A percentile compares a stretch with the other conserved stretches of the same genome.
Evolutionary conservation across 2,797 vertebrate species (phyloP).

Genomic region (Philypnodon macrostomus): DNA sequence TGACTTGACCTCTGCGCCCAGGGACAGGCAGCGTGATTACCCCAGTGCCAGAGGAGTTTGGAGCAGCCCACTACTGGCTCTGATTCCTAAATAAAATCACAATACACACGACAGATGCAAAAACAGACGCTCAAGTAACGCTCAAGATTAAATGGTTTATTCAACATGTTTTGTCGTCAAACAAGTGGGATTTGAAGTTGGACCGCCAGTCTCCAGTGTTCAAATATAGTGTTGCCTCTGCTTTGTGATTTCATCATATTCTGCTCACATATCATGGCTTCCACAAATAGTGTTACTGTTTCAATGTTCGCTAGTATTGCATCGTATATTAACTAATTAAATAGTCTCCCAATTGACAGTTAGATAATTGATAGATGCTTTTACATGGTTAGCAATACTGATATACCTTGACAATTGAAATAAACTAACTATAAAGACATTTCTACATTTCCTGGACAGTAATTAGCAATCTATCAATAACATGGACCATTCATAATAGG

Average conservation of each 20-base stretch:
- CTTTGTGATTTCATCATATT: constrained; percentile 17
- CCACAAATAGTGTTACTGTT: too few relatives aligned
- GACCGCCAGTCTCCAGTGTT: constrained; percentile 16
- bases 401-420: too few relatives aligned
- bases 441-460: too few relatives aligned
- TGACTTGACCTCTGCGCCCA: constrained; percentile 73
- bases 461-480: too few relatives aligned
- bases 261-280: too few relatives aligned
- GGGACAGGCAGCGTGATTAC: constrained; percentile 74
- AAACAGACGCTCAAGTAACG: constrained; percentile 26
- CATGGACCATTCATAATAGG: too few relatives aligned
- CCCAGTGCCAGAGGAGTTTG: constrained; percentile 56
- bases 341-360: too few relatives aligned
- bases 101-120: constrained; percentile 38
- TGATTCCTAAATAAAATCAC: constrained; percentile 66
- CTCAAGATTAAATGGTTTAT: constrained; percentile 46
- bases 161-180: constrained; percentile 40
- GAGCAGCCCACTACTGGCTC: constrained; percentile 21
- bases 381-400: too few relatives aligned
- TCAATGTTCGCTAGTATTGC: too few relatives aligned
- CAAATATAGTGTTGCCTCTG: constrained; percentile 19
- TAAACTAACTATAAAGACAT: too few relatives aligned
- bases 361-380: too few relatives aligned
- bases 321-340: too few relatives aligned
- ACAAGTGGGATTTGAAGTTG: constrained; percentile 32